These are phyloP conservation scores for Bolborhynchus lineola DNA, from an alignment of 2,113 vertebrate genomes.

Conservation along the genomic window DNA sequence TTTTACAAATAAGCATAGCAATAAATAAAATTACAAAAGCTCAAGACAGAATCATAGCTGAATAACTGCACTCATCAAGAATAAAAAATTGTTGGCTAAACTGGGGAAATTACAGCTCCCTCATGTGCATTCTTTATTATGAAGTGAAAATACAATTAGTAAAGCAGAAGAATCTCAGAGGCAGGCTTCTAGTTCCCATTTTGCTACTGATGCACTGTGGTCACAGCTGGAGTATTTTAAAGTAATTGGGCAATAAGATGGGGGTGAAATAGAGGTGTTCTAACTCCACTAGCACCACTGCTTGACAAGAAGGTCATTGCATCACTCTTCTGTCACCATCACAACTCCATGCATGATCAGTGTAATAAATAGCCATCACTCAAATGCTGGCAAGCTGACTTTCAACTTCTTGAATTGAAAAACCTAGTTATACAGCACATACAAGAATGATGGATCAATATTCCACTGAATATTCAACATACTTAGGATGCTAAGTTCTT, in stretches of 20 bases:
- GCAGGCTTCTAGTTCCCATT: neutral
- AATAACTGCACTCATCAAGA: constrained; percentile 54
- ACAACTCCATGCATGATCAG: neutral
- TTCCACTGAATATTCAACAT: neutral
- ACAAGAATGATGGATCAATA: neutral
- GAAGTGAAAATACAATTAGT: constrained; percentile 44
- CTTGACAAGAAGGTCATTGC: neutral
- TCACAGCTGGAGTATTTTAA: neutral
- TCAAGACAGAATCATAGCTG: constrained; percentile 13
- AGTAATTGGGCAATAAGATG: neutral
- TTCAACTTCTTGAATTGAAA: neutral
- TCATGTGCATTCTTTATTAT: constrained; percentile 8
- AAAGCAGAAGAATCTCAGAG: neutral
- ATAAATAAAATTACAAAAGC: constrained; percentile 59
- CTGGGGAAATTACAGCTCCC: constrained; percentile 21
- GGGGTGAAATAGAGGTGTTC: neutral
- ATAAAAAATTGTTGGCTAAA: constrained; percentile 26
- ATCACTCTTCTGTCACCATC: neutral
- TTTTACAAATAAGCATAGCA: constrained; percentile 62
- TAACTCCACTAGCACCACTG: neutral
- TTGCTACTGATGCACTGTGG: neutral
- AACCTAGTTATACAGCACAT: neutral
- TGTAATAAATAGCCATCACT: neutral
- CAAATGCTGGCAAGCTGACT: neutral
- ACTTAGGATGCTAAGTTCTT: neutral